These are phyloP conservation scores for Thryonomys swinderianus DNA, from an alignment of 2,113 vertebrate species.

Conservation along the genomic window DNA sequence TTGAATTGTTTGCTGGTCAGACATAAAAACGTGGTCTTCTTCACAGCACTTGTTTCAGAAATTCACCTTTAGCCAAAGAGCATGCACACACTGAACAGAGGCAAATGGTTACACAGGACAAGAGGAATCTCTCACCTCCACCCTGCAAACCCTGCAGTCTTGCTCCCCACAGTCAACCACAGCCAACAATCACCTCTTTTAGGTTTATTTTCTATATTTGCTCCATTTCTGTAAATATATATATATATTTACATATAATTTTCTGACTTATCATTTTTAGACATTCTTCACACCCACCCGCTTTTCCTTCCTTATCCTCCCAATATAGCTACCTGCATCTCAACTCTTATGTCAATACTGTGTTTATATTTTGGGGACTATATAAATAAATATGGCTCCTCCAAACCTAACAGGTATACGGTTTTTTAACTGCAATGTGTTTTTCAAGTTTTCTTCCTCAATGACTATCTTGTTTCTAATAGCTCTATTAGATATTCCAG, in stretches of 20 bases:
- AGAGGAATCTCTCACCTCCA: background rate
- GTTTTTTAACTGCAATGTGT: slow-evolving; percentile 42
- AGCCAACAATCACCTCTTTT: slow-evolving; percentile 5
- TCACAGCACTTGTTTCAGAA: background rate
- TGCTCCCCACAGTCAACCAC: background rate
- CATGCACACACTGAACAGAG: background rate
- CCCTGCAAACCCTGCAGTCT: background rate
- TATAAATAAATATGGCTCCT: slow-evolving; percentile 45
- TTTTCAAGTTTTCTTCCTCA: slow-evolving; percentile 12
- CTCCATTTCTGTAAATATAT: background rate
- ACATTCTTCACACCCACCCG: slow-evolving; percentile 44
- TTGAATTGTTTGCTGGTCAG: background rate
- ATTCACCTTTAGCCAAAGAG: background rate
- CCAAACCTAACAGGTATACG: background rate
- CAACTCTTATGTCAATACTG: slow-evolving; percentile 7
- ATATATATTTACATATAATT: background rate
- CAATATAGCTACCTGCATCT: slow-evolving; percentile 40
- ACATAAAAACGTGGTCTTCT: slow-evolving; percentile 37
- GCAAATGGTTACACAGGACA: background rate
- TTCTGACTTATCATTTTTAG: slow-evolving; percentile 70
- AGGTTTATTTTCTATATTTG: slow-evolving; percentile 42
- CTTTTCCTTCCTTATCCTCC: slow-evolving; percentile 7
- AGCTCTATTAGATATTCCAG: background rate
- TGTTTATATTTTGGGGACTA: slow-evolving; percentile 58
- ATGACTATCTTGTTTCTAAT: slow-evolving; percentile 11